Base-by-base conservation (phyloP, 2,113 vertebrate species). In the Acrocephalus arundinaceus region DNA sequence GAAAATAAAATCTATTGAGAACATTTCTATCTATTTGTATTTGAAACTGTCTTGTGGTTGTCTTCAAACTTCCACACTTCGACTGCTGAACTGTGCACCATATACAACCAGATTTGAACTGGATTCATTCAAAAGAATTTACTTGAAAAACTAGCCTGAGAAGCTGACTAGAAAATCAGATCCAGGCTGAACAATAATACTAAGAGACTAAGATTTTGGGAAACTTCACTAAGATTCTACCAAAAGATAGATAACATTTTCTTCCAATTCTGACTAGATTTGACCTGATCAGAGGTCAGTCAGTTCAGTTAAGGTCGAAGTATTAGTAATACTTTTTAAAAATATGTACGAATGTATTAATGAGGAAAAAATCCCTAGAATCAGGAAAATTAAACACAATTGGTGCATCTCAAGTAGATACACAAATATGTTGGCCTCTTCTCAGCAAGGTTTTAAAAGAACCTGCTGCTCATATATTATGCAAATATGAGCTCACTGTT, bases 401-500 rank as follows among this genome's bases (percentile, higher is more conserved):
- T 84, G 43, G 10, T 83, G 8, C 19, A 74, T 93, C 68, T 88
- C 49, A 86, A 65, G 39, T 84, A 73, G 54, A 62, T 37, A 55
- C 21, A 88, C 16, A 77, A 72, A 52, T 43, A 84, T 7, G 3
- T 72, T 88, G 49, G 20, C 33, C 45, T 94, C 52, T 27, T 95
- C 67, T 93, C 72, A 93, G 22, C 61, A 33, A 94, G 48, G 62
- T 67, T 58, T 65, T 84, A n/a, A 87, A 73, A 93, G 83, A 93
- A 63, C 23, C 35, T 92, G 61, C 48, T 96, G 57, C 45, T 41
- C 70, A 18, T 74, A 58, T 54, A 13, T 73, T 92, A 97, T 97
- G 94, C 57, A 97, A 96, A 98, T 97, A 35, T 90, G 82, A 93
- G n/a, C 81, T 93, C 61, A 52, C 71, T 96, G 78, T 94, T 97